phyloP scores from a whole-genome alignment of 2,113 vertebrate species.

The Eublepharis macularius region DNA sequence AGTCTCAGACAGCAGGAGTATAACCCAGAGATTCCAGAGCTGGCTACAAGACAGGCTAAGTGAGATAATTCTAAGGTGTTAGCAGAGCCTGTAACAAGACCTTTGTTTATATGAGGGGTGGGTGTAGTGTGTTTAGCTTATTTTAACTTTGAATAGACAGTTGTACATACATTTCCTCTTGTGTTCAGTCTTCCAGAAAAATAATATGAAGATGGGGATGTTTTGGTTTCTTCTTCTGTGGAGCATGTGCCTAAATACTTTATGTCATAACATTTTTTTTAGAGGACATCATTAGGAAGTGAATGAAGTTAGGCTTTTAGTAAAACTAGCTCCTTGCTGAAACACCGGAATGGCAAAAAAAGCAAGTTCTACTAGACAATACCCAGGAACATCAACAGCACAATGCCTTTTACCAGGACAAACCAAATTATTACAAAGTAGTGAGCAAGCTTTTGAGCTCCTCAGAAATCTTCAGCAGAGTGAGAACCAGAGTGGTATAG shows the following conservation, averaged over 20 bases:
- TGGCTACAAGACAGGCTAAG: background rate
- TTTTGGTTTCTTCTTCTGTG: background rate
- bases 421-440: no score
- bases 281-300: conserved; percentile 15
- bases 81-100: background rate
- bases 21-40: background rate
- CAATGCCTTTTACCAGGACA: no score
- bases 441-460: no score
- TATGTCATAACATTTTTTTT: background rate
- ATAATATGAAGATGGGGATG: background rate
- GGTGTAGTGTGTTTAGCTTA: accelerated
- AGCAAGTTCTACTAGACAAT: background rate
- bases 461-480: no score
- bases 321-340: background rate
- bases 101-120: background rate
- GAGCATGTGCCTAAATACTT: accelerated
- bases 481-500: no score
- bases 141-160: background rate
- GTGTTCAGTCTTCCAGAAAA: background rate
- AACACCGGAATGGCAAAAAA: conserved; percentile 33
- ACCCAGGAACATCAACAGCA: no score
- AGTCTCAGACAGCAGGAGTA: background rate
- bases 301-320: accelerated
- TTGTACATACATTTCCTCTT: background rate
- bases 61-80: accelerated